Evolutionary conservation across 2,113 vertebrate species (phyloP).

Genomic region (Bambusicola thoracicus): DNA sequence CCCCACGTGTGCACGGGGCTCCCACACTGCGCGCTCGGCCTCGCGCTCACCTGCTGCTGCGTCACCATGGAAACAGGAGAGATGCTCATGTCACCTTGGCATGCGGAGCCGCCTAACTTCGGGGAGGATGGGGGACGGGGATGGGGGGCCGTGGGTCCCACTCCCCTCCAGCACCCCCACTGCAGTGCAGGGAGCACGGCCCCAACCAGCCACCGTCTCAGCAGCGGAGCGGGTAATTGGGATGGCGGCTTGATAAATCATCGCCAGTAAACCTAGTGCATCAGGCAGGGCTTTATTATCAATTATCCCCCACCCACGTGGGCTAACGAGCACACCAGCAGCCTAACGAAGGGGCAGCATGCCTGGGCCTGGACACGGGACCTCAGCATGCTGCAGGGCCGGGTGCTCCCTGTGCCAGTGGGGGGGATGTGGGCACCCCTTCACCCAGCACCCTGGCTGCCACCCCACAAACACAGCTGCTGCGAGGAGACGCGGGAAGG

Average conservation of each 20-base stretch:
- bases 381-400: background rate
- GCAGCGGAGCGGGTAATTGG: constrained; percentile 61
- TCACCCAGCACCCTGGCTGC: background rate
- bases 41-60: constrained; percentile 67
- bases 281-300: constrained; percentile 80
- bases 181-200: background rate
- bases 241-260: constrained; percentile 73
- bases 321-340: background rate
- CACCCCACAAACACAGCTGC: background rate
- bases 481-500: background rate
- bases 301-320: constrained; percentile 72
- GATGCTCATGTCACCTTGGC: constrained; percentile 73
- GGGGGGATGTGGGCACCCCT: background rate
- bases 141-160: background rate
- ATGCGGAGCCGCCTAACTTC: constrained; percentile 45
- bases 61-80: constrained; percentile 70
- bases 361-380: background rate
- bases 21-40: constrained; percentile 5
- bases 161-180: no score
- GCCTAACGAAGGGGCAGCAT: background rate
- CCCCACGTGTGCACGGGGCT: background rate
- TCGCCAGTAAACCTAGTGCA: constrained; percentile 66
- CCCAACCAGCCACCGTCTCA: background rate
- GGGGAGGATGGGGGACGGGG: background rate
- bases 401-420: background rate